Conservation (phyloP, 2,888 invertebrate species). For the Pseudococcus jackbeardsleyi region DNA sequence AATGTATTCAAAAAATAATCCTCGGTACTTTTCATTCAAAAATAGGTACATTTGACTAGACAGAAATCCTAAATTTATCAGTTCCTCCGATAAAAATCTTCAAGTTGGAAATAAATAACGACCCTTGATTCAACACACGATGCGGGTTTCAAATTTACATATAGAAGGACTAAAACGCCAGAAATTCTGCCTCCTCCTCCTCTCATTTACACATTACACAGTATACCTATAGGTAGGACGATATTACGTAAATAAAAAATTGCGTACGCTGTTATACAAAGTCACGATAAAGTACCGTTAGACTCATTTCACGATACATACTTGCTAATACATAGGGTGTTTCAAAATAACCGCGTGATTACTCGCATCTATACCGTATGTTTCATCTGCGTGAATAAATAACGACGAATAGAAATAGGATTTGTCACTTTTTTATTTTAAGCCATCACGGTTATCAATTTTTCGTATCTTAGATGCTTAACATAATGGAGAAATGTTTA, state of each 20-base stretch:
- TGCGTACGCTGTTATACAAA: constrained; percentile 7
- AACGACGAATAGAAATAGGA: background rate
- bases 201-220: background rate
- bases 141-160: background rate
- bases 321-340: constrained; percentile 22
- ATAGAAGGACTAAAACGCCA: background rate
- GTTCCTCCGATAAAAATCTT: too few species aligned
- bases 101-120: background rate
- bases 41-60: background rate
- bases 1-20: background rate
- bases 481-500: constrained; percentile 21
- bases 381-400: background rate
- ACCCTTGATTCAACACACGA: background rate
- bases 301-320: constrained; percentile 28
- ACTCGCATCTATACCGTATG: background rate
- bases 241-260: constrained; percentile 43
- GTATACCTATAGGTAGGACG: background rate
- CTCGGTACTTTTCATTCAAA: background rate
- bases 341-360: constrained; percentile 43
- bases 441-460: background rate
- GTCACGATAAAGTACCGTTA: constrained; percentile 54
- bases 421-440: constrained; percentile 5
- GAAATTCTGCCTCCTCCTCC: background rate
- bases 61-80: too few species aligned
- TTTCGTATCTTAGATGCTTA: constrained; percentile 9